Evolutionary conservation across 1,140 invertebrate genomes (phyloP).

Genomic region (Phthorimaea operculella): DNA sequence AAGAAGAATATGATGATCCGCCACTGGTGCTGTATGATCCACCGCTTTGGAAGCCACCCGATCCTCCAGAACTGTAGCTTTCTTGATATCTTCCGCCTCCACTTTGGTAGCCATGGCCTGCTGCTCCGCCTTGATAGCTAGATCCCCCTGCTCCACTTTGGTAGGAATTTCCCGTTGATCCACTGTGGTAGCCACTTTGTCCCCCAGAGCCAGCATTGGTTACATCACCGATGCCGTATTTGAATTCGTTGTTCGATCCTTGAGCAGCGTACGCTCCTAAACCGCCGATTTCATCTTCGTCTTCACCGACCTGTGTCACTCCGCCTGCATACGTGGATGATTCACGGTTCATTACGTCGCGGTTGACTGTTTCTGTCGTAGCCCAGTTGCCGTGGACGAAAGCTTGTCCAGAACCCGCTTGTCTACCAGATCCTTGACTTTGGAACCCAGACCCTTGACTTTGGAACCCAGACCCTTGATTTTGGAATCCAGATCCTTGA

Average conservation of each 20-base stretch:
- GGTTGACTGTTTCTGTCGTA: slow-evolving; percentile 63
- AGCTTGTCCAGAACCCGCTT: slow-evolving; percentile 16
- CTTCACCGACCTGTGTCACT: slow-evolving; percentile 44
- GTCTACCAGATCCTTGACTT: background rate
- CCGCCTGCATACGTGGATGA: slow-evolving; percentile 44
- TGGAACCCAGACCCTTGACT: background rate
- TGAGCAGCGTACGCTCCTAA: slow-evolving; percentile 47
- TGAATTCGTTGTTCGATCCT: slow-evolving; percentile 51
- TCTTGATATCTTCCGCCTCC: slow-evolving; percentile 8
- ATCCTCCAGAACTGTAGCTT: slow-evolving; percentile 13
- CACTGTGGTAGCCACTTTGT: background rate
- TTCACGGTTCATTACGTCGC: slow-evolving; percentile 55
- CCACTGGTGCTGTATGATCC: slow-evolving; percentile 15
- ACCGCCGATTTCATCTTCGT: slow-evolving; percentile 44
- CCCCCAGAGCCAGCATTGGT: slow-evolving; percentile 15
- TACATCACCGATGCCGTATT: slow-evolving; percentile 49
- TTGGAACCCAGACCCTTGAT: background rate
- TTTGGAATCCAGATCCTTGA: background rate
- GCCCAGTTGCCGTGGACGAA: slow-evolving; percentile 52
- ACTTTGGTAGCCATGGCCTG: slow-evolving; percentile 21
- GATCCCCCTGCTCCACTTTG: slow-evolving; percentile 17
- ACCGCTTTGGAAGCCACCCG: slow-evolving; percentile 19
- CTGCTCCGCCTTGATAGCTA: slow-evolving; percentile 21
- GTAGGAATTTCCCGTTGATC: slow-evolving; percentile 17
- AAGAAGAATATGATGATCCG: slow-evolving; percentile 36